Evolutionary conservation across 2,113 vertebrate genomes (phyloP), one percentile per base, ranked within the genome.

Genomic region (Myanophis thanlyinensis): DNA sequence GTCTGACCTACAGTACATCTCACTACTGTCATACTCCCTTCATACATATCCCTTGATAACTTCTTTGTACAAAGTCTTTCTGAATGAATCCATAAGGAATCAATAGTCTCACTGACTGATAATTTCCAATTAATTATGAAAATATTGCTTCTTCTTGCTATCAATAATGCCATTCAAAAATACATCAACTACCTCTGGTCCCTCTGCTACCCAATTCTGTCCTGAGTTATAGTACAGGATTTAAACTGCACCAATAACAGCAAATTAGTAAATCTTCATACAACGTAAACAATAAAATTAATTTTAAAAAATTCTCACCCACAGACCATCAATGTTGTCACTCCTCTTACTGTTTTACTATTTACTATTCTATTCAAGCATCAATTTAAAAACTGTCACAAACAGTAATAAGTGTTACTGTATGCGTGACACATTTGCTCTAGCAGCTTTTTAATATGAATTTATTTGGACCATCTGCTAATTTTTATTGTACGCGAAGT

Each of bases 361-460:
- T 35, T 92, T 92, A 92, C 90, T 96, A 93, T n/a, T n/a, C n/a
- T 95, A 89, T 95, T 95, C 95, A 93, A 92, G 92, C 90, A 94
- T 93, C 27, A 92, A 73, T 27, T 46, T 27, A 52, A 88, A 67
- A 67, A 87, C 40, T 5, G 1, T 94, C 95, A 96, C 89, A 40
- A 80, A 80, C 91, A 96, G 51, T 95, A 96, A 93, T 88, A 94
- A 94, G 86, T 94, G 94, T 93, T 96, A n/a, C n/a, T n/a, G n/a
- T n/a, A 93, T 93, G 90, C 95, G 93, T 94, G 92, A 91, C 8
- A 18, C 44, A 93, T 95, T 94, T 94, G 51, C 94, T 95, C 93
- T 91, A 49, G 91, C 93, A 94, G 89, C 90, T 89, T 90, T 95
- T 94, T 93, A 91, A 88, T 93, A 93, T 0, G 3, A 93, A 95